Evolutionary conservation across 2,113 vertebrate species (phyloP), one percentile per base, ranked within the genome.

Genomic region (Takifugu bimaculatus): DNA sequence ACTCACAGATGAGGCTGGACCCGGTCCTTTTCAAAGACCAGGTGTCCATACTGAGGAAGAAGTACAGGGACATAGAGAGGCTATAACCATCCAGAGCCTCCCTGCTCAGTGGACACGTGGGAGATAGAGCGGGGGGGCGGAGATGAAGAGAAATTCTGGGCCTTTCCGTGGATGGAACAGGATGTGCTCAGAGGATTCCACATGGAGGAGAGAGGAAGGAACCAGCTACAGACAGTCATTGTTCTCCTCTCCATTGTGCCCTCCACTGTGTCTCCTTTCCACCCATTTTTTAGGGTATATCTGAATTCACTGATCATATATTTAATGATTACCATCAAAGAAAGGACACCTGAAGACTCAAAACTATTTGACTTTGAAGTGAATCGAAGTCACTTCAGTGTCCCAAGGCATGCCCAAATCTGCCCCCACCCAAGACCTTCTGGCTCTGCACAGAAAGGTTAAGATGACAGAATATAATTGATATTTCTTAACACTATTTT

Each of bases 1-100:
- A 98, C 72, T 99, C 97, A 56, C 96, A 96, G 89, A 98, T 98
- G 96, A 94, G 96, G 83, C 93, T 99, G 62, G 97, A 99, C 85
- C 97, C 97, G 12, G 93, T 99, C 71, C 95, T 99, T 76, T 99
- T 99, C 82, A 99, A 98, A 93, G 97, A 99, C 88, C 97, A 98
- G 89, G 97, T 98, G 85, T 98, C 97, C 70, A 98, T 98, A 83
- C 88, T 99, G 84, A 92, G 96, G 76, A 99, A 99, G 90, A 99
- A 98, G 82, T 99, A 98, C 90, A 93, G 93, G 86, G 96, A 99
- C 89, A 99, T 99, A 26, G 97, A 98, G 83, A 93, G 95, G 74
- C 95, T 96, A 85, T 99, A 94, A 94, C 90, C 82, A 29, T 88
- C 65, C 59, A 15, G 67, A 81, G 50, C 70, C 65, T 70, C 63